Conservation (phyloP, 2,797 vertebrate species). For the Tinamus major region DNA sequence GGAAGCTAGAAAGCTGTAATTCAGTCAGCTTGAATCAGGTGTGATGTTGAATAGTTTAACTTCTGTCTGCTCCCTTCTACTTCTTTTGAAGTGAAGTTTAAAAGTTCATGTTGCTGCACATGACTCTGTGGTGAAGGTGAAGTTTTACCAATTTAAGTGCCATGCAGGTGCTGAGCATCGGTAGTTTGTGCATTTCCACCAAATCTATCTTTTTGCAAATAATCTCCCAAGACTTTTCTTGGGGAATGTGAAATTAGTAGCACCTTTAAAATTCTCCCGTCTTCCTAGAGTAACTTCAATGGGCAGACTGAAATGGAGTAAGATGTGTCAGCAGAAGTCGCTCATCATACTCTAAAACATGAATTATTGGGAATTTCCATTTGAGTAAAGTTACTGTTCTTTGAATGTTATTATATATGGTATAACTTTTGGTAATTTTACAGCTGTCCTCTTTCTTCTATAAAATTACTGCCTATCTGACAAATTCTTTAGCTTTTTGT, state of each 20-base stretch:
- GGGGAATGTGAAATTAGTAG: background rate
- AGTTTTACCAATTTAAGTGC: background rate
- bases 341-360: background rate
- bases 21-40: background rate
- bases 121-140: background rate
- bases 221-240: background rate
- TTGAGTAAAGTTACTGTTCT: background rate
- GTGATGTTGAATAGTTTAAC: background rate
- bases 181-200: background rate
- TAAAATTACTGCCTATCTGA: background rate
- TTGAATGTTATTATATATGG: background rate
- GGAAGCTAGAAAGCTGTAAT: background rate
- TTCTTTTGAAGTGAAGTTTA: background rate
- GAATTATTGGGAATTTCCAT: background rate
- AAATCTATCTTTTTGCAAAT: background rate
- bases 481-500: background rate
- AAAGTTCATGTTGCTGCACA: background rate
- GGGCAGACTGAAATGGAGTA: background rate
- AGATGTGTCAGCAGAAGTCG: background rate
- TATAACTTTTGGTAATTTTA: background rate
- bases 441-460: background rate
- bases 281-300: background rate
- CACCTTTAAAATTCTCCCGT: background rate
- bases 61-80: background rate
- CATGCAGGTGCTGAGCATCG: accelerated